These are phyloP conservation scores for Plebejus argus DNA, from an alignment of 2,888 invertebrate genomes.

Conservation along the genomic window DNA sequence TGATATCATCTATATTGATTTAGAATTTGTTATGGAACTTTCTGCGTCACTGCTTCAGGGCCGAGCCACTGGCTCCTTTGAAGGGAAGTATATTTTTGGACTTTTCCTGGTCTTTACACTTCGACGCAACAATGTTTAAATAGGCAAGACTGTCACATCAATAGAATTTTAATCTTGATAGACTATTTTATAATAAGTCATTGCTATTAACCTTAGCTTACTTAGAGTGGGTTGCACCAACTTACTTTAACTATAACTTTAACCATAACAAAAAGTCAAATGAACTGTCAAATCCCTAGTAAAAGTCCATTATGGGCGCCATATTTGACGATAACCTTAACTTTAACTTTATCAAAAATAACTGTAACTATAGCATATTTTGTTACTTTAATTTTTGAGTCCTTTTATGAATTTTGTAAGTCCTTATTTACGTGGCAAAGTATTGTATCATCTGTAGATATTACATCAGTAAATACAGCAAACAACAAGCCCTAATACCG, in stretches of 20 bases:
- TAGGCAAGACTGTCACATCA: not conserved
- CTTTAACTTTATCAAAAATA: not conserved
- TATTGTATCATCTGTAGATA: no score
- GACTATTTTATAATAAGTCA: not conserved
- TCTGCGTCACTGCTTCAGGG: slow-evolving; percentile 42
- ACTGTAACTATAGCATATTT: not conserved
- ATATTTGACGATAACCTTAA: no score
- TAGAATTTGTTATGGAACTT: slow-evolving; percentile 44
- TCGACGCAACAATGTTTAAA: not conserved
- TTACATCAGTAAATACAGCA: no score
- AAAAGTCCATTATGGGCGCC: no score
- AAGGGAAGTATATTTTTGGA: slow-evolving; percentile 30
- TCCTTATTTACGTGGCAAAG: not conserved
- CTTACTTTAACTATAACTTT: no score
- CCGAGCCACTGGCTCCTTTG: slow-evolving; percentile 25
- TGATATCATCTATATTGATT: slow-evolving; percentile 61
- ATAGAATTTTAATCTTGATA: not conserved
- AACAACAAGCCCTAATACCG: no score
- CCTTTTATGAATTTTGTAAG: no score
- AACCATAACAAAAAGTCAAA: no score
- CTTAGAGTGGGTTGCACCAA: no score
- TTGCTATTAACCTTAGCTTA: no score
- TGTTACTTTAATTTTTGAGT: no score
- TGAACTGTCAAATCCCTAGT: no score
- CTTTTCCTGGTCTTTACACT: slow-evolving; percentile 17